These are phyloP conservation scores for Brachionus manjavacas DNA, from an alignment of 1,140 invertebrate species.

Conservation along the genomic window DNA sequence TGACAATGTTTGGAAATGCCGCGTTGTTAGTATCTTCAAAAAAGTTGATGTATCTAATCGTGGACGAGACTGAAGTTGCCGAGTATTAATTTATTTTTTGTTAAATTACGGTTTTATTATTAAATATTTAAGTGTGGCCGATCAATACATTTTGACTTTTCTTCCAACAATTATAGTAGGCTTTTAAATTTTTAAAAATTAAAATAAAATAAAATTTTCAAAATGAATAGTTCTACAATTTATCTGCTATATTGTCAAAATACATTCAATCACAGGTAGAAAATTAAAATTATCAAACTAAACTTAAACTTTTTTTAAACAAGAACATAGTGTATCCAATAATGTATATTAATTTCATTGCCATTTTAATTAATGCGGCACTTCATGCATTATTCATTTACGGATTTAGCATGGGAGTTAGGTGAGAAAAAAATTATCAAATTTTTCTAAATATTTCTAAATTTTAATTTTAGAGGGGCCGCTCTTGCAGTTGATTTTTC, in stretches of 20 bases:
- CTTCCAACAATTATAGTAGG: slow-evolving; percentile 7
- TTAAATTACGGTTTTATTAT: background rate
- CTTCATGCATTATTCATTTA: slow-evolving; percentile 10
- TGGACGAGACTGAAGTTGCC: background rate
- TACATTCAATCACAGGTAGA: slow-evolving; percentile 36
- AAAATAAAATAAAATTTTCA: background rate
- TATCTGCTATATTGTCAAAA: slow-evolving; percentile 7
- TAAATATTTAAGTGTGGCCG: background rate
- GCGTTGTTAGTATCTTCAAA: background rate
- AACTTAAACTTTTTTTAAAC: background rate
- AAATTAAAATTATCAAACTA: background rate
- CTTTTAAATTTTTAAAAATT: background rate
- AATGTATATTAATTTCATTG: slow-evolving; percentile 13
- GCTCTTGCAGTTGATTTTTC: slow-evolving; percentile 30
- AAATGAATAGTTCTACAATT: slow-evolving; percentile 13
- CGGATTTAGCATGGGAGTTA: slow-evolving; percentile 27
- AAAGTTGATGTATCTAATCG: background rate
- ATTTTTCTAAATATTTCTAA: background rate
- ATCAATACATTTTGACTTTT: slow-evolving; percentile 15
- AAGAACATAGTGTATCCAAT: slow-evolving; percentile 36
- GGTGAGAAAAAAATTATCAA: background rate
- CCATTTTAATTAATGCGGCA: background rate
- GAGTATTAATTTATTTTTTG: background rate
- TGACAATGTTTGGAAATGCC: background rate
- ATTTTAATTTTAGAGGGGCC: background rate